A percentile compares a stretch with the other conserved stretches of the same genome.
These are phyloP conservation scores for Lepidotrigona ventralis DNA, from an alignment of 1,140 invertebrate species.

Conservation along the genomic window DNA sequence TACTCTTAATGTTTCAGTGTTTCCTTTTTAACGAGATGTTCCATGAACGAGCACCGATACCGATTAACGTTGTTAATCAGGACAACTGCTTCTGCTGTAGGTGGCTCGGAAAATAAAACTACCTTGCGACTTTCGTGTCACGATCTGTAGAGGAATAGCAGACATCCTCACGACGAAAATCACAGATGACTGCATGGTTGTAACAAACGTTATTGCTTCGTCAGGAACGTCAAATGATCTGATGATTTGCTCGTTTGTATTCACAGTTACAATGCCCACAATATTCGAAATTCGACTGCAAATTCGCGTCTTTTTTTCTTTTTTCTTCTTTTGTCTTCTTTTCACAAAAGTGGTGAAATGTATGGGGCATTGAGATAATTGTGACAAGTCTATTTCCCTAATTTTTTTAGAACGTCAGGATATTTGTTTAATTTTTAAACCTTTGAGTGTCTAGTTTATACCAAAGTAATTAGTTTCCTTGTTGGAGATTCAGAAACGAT, in stretches of 20 bases:
- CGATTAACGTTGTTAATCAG: slow-evolving; percentile 12
- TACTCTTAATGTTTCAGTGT: slow-evolving; percentile 3
- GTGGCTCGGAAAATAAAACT: neutral
- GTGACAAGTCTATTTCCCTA: neutral
- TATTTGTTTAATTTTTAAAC: no score
- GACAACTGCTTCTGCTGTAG: slow-evolving; percentile 9
- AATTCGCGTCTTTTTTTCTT: neutral
- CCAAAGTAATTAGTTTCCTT: no score
- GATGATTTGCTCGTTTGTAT: neutral
- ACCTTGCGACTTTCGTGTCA: neutral
- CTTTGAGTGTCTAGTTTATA: no score
- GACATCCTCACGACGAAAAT: neutral
- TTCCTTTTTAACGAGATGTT: neutral
- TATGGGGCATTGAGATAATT: neutral
- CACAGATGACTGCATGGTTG: neutral
- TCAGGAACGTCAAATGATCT: neutral
- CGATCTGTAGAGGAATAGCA: neutral
- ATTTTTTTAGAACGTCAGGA: neutral
- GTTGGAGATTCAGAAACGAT: no score
- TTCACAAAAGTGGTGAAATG: neutral
- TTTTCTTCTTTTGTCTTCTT: neutral
- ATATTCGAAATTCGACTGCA: neutral
- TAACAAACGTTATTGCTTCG: neutral
- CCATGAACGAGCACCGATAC: neutral
- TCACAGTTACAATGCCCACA: neutral